Evolutionary conservation across 92 coral and sea anemone species (phyloP).

Genomic region (Heliopora coerulea): DNA sequence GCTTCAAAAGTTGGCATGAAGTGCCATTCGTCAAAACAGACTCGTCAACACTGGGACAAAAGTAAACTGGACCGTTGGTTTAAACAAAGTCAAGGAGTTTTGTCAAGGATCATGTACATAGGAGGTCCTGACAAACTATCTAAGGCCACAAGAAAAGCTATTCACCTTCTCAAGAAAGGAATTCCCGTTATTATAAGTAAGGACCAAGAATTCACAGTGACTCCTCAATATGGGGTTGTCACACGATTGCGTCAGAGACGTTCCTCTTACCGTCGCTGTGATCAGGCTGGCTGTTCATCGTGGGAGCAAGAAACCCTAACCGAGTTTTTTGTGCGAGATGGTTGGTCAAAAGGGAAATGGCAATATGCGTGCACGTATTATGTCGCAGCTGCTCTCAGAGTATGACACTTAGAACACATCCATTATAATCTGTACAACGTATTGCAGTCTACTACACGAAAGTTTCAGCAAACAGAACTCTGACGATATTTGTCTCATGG

Average conservation of each 20-base stretch:
- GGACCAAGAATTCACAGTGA: background rate
- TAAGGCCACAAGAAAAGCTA: slow-evolving; percentile 1
- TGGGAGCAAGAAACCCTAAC: background rate
- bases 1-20: background rate
- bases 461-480: too few species aligned
- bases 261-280: background rate
- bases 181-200: background rate
- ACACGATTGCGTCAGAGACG: slow-evolving; percentile 2
- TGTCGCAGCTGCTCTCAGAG: background rate
- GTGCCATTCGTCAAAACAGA: background rate
- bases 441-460: too few species aligned
- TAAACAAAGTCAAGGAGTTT: background rate
- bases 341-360: background rate
- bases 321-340: slow-evolving; percentile 1
- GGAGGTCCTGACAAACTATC: background rate
- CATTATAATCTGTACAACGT: background rate
- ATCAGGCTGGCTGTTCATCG: background rate
- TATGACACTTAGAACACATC: background rate
- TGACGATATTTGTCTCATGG: too few species aligned
- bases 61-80: background rate
- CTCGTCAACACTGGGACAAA: background rate
- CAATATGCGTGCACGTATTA: background rate
- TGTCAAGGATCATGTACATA: background rate
- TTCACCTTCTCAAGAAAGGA: background rate
- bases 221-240: background rate